phyloP scores from a whole-genome alignment of 2,113 vertebrate genomes.

The Sebastes schlegelii region DNA sequence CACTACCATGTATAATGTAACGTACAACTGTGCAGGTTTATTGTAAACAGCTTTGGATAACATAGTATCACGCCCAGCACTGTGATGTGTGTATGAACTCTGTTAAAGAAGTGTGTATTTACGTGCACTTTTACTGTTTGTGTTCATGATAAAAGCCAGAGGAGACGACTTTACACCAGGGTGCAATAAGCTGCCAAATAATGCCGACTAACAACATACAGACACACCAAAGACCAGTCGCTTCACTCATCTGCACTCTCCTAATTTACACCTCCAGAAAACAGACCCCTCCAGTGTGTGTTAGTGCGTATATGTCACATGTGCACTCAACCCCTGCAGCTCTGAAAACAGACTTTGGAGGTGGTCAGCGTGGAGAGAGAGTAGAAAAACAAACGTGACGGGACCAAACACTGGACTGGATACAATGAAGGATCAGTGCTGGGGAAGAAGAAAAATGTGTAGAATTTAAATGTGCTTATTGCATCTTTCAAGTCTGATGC shows the following conservation, averaged over 20 bases:
- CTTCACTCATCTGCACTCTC: slow-evolving; percentile 27
- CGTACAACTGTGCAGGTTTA: slow-evolving; percentile 45
- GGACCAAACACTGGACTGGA: slow-evolving; percentile 30
- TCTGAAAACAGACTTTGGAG: slow-evolving; percentile 60
- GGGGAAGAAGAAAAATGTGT: slow-evolving; percentile 1
- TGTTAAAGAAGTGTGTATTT: slow-evolving; percentile 9
- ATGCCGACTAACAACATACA: slow-evolving; percentile 25
- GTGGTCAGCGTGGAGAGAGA: slow-evolving; percentile 33
- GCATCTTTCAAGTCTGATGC: background rate
- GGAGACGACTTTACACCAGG: slow-evolving; percentile 29
- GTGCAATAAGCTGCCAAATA: slow-evolving; percentile 36
- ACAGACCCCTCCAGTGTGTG: slow-evolving; percentile 42
- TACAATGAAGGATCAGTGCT: slow-evolving; percentile 30
- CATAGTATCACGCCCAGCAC: slow-evolving; percentile 12
- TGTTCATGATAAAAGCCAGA: slow-evolving; percentile 33
- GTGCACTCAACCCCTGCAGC: slow-evolving; percentile 35
- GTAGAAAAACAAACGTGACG: slow-evolving; percentile 51
- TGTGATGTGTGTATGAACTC: background rate
- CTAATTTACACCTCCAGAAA: slow-evolving; percentile 51
- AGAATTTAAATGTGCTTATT: background rate
- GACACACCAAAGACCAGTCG: slow-evolving; percentile 14
- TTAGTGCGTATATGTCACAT: slow-evolving; percentile 52
- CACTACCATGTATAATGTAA: slow-evolving; percentile 36
- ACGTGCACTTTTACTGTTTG: slow-evolving; percentile 35
- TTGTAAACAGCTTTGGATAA: slow-evolving; percentile 29